These are phyloP conservation scores for Leptinotarsa lineolata DNA, from an alignment of 1,140 invertebrate species.

Conservation along the genomic window DNA sequence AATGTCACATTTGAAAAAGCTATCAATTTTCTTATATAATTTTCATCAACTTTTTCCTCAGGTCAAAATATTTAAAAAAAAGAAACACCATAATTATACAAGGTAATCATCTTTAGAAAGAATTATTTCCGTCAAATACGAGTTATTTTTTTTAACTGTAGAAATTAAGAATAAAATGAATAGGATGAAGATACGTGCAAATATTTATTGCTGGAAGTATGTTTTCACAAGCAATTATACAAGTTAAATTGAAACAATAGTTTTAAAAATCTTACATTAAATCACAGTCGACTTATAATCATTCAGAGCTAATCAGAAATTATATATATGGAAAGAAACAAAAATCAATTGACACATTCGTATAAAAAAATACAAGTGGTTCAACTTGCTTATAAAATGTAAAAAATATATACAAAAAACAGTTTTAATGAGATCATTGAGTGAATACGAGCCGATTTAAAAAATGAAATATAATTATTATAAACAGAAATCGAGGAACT, in stretches of 20 bases:
- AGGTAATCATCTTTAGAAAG: no score
- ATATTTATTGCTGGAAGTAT: background rate
- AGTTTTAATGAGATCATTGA: background rate
- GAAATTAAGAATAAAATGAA: background rate
- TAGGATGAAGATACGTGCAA: background rate
- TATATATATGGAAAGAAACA: background rate
- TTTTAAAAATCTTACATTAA: background rate
- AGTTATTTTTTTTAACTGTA: no score
- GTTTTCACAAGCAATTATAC: conserved; percentile 19
- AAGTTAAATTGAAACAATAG: background rate
- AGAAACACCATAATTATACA: no score
- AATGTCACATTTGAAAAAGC: no score
- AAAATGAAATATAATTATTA: no score
- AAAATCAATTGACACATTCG: background rate
- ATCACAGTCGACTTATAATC: background rate
- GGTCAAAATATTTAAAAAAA: no score
- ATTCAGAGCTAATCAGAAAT: background rate
- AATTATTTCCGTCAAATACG: no score
- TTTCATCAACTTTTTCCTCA: no score
- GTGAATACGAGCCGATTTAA: no score
- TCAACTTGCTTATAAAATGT: background rate
- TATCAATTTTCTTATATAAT: no score
- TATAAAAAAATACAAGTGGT: background rate
- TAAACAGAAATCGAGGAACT: no score
- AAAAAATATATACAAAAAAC: background rate